Evolutionary conservation across 2,113 vertebrate species (phyloP).

Genomic region (Chamaetylas fuelleborni): DNA sequence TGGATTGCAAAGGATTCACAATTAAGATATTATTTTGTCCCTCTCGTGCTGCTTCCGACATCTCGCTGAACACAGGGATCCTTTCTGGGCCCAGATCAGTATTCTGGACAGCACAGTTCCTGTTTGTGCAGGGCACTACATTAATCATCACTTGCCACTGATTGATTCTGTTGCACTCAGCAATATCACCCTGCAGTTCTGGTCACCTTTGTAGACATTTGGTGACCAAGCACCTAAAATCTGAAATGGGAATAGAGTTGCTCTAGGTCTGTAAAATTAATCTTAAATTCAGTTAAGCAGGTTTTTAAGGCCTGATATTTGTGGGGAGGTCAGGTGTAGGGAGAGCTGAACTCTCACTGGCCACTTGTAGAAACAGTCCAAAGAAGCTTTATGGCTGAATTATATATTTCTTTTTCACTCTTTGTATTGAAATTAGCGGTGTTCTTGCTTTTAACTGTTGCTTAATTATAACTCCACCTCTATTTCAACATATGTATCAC

Average conservation of each 20-base stretch:
- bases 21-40: slow-evolving; percentile 7
- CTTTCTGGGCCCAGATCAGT: not conserved
- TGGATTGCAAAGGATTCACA: slow-evolving; percentile 12
- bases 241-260: not conserved
- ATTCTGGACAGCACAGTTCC: not conserved
- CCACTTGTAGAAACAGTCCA: not conserved
- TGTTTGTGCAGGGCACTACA: not conserved
- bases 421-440: not conserved
- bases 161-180: not conserved
- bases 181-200: not conserved
- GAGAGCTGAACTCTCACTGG: not conserved
- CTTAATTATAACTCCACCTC: not conserved
- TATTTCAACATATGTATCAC: not conserved
- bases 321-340: not conserved
- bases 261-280: not conserved
- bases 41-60: not conserved
- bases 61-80: not conserved
- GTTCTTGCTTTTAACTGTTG: not conserved
- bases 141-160: not conserved
- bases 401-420: not conserved
- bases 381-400: not conserved
- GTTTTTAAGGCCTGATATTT: not conserved
- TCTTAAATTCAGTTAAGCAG: not conserved
- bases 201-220: not conserved
- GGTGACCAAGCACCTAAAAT: not conserved